Conservation (phyloP, 2,888 invertebrate species). For the Chalcosyrphus nemorum region DNA sequence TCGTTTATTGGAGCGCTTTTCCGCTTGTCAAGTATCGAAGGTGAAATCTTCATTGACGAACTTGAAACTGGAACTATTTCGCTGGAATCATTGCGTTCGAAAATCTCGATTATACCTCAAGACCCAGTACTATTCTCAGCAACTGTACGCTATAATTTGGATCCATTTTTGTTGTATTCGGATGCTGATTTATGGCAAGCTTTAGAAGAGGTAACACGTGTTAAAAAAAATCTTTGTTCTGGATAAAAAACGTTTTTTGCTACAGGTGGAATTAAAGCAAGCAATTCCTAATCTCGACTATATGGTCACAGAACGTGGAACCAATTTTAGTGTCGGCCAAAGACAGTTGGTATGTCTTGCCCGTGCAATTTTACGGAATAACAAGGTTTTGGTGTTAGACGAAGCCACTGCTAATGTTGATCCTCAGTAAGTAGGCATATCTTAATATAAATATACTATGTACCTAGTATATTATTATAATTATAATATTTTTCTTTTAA, state of each 20-base stretch:
- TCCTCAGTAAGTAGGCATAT: conserved; percentile 82
- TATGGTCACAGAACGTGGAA: conserved; percentile 84
- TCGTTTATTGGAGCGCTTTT: conserved; percentile 91
- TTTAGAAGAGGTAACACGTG: conserved; percentile 77
- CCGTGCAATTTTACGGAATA: conserved; percentile 85
- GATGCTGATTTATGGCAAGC: conserved; percentile 80
- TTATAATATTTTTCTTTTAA: too few relatives aligned
- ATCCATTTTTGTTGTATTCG: conserved; percentile 83
- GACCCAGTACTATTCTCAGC: conserved; percentile 84
- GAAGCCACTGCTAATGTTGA: conserved; percentile 89
- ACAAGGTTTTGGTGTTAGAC: conserved; percentile 86
- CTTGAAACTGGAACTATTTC: conserved; percentile 84
- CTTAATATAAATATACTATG: too few relatives aligned
- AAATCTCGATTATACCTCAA: conserved; percentile 85
- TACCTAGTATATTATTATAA: too few relatives aligned
- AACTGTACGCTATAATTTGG: conserved; percentile 86
- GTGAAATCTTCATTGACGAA: conserved; percentile 88
- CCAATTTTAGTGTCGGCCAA: conserved; percentile 87
- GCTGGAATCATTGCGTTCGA: conserved; percentile 82
- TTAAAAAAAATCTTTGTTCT: too few relatives aligned
- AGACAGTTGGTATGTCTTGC: conserved; percentile 87
- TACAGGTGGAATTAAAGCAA: conserved; percentile 84
- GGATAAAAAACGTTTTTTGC: background rate
- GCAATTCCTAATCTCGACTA: conserved; percentile 83
- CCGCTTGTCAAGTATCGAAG: conserved; percentile 88